Conservation (phyloP, 2,888 invertebrate genomes). For the Rutpela maculata region DNA sequence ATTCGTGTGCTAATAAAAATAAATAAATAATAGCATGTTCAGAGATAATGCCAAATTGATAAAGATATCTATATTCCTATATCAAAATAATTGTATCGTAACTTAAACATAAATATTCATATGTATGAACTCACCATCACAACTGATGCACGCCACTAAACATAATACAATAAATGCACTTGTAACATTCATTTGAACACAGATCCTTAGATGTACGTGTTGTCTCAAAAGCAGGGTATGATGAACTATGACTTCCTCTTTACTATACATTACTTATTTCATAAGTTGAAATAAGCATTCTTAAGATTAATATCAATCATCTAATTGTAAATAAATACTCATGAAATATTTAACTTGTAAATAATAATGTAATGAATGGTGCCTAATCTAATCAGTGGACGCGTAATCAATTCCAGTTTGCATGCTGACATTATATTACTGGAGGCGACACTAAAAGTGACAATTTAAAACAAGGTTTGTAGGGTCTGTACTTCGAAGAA, state of each 20-base stretch:
- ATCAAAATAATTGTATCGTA: neutral
- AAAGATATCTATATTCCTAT: neutral
- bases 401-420: no score
- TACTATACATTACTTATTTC: conserved; percentile 19
- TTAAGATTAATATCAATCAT: conserved; percentile 22
- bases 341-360: conserved; percentile 12
- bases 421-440: no score
- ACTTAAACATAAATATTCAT: no score
- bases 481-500: no score
- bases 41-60: no score
- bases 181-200: conserved; percentile 11
- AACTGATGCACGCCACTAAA: neutral
- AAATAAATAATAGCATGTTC: no score
- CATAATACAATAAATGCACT: conserved; percentile 1
- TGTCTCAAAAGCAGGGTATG: conserved; percentile 4
- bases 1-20: no score
- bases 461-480: neutral
- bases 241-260: conserved; percentile 36
- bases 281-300: conserved; percentile 9
- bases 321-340: conserved; percentile 5
- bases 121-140: conserved; percentile 25
- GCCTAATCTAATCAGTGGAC: conserved; percentile 17
- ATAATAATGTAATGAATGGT: neutral
- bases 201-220: neutral
- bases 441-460: neutral